Base-by-base conservation (phyloP, 2,888 invertebrate genomes). In the Omphaloscelis lunosa region DNA sequence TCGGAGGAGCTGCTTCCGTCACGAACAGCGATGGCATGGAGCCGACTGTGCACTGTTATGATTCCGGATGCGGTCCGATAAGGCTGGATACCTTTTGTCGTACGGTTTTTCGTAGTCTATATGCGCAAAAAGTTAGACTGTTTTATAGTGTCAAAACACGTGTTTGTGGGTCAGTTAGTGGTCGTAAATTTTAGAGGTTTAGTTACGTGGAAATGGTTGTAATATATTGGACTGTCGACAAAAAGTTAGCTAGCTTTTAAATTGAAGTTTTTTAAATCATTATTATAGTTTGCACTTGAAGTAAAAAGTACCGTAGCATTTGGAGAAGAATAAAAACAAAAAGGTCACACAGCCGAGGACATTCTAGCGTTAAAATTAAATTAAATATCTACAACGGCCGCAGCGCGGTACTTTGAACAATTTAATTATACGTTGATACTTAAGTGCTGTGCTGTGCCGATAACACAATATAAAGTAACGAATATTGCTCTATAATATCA, bases 1-100 rank as follows among this genome's bases (percentile, higher is more conserved):
- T 90, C 92, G 88, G 91, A 90, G 91, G 90, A 91, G 90, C 72
- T 84, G 91, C 90, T 93, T 94, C 93, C 93, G 92, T 84, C 87
- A 82, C 83, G 89, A 87, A 91, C 90, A 90, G 72, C 73, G 86
- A 83, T 82, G 84, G 82, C 66, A 81, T 90, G 85, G 93, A 92
- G 90, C 72, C 79, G 80, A 71, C 80, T 84, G 63, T 83, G 82
- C 83, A 67, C 78, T 85, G 82, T 84, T 89, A 88, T 89, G 86
- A 89, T 89, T 83, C 89, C 89, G 88, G 88, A 88, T 63, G 79
- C 76, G 51, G 59, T 29, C 72, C 82, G 87, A 88, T 85, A 89
- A 83, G 62, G 71, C 68, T 69, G 65, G 66, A 86, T 80, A 68
- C 76, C 77, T 82, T 75, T 80, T 76, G 76, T 78, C 70, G 63